Evolutionary conservation across 30 jellyfish, hydroid and myxozoan genomes (phyloP), one percentile per base, ranked within the genome.

Genomic region (Aurelia aurita): DNA sequence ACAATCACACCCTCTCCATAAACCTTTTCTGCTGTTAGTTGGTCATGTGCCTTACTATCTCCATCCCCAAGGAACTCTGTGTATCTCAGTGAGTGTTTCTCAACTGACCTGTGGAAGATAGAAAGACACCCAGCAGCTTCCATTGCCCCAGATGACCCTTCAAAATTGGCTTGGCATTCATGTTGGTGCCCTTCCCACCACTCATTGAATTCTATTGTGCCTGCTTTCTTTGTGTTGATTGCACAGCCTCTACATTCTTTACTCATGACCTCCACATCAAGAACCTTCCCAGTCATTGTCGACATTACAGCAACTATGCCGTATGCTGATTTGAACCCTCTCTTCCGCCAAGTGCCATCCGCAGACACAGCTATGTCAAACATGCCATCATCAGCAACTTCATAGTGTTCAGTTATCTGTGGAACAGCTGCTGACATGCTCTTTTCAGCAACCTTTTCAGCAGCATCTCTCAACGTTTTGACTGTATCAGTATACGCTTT

Each of bases 21-120:
- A 11, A 65, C 77, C 16, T 65, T 65, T 21, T 65, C 77, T 65
- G 8, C 58, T 15, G 12, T 12, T 15, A 65, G n/a, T 51, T 65
- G 77, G 20, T 65, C 21, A 32, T 23, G 55, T 5, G 77, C 77
- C 55, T 65, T 65, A 27, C 84, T 71, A 39, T 71, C 84, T 5
- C 69, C 49, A 49, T 49, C 84, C 7, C 69, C 69, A 28, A 49
- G 65, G 32, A 44, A 71, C 39, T 71, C 45, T 32, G 27, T 71
- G 84, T 71, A 49, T 4, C 69, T 6, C 11, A 16, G 12, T 8
- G 13, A 9, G 20, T 26, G 58, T 65, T 65, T 65, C 12, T 65
- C 77, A 32, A 65, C 31, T 5, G 77, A 65, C 57, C 77, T 65
- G n/a, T n/a, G n/a, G n/a, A n/a, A n/a, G n/a, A n/a, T n/a, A n/a